phyloP scores from a whole-genome alignment of 1,140 invertebrate genomes.

The Scaptodrosophila lebanonensis region DNA sequence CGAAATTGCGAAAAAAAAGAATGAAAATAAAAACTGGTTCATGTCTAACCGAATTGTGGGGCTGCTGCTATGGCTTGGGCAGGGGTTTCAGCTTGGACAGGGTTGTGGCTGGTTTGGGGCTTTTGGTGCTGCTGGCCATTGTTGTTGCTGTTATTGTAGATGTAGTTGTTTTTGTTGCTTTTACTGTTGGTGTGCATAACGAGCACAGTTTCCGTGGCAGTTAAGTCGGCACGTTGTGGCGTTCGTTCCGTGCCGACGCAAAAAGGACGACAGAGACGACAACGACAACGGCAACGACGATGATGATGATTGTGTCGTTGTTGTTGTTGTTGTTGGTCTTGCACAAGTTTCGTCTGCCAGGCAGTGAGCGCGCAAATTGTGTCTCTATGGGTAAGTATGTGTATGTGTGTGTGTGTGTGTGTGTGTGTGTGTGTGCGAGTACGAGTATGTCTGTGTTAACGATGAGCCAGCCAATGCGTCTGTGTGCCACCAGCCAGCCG shows the following conservation, averaged over 20 bases:
- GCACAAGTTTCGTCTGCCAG: slow-evolving; percentile 8
- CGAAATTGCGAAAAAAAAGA: slow-evolving; percentile 17
- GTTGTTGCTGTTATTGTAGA: slow-evolving; percentile 29
- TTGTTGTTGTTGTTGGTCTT: slow-evolving; percentile 20
- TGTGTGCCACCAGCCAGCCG: slow-evolving; percentile 20
- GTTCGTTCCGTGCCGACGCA: not conserved
- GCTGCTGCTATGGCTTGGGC: slow-evolving; percentile 12
- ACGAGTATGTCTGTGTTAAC: slow-evolving; percentile 25
- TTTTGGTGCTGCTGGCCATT: slow-evolving; percentile 22
- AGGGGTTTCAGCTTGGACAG: slow-evolving; percentile 19
- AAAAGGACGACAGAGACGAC: not conserved
- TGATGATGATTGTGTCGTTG: slow-evolving; percentile 2
- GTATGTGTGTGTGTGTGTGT: slow-evolving; percentile 11
- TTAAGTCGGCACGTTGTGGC: slow-evolving; percentile 5
- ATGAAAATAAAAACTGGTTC: slow-evolving; percentile 37
- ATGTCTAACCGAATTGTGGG: slow-evolving; percentile 52
- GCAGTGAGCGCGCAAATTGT: slow-evolving; percentile 31
- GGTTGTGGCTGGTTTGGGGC: slow-evolving; percentile 19
- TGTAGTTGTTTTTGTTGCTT: slow-evolving; percentile 24
- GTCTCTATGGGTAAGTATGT: slow-evolving; percentile 33
- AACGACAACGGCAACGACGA: not conserved
- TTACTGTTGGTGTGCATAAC: slow-evolving; percentile 14
- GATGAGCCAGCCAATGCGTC: slow-evolving; percentile 7
- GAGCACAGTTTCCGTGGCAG: slow-evolving; percentile 4
- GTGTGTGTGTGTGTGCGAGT: slow-evolving; percentile 16